Conservation (phyloP, 1,140 invertebrate species). For the Acromyrmex heyeri region DNA sequence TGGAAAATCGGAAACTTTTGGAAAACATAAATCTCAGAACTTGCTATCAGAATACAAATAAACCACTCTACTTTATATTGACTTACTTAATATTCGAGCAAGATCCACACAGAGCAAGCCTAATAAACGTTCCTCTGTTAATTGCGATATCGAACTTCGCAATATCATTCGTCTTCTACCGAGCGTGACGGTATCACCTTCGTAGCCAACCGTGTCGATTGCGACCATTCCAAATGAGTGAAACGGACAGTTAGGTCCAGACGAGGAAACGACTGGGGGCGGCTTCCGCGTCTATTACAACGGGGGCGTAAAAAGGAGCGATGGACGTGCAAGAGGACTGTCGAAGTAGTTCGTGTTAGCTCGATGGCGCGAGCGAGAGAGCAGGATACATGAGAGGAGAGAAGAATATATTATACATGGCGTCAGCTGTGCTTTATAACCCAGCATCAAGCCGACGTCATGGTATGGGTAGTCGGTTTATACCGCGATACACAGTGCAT, state of each 20-base stretch:
- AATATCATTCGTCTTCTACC: constrained; percentile 72
- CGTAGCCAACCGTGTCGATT: constrained; percentile 65
- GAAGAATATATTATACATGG: constrained; percentile 80
- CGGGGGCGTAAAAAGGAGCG: constrained; percentile 46
- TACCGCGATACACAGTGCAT: constrained; percentile 77
- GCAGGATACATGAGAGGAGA: constrained; percentile 43
- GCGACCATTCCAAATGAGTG: constrained; percentile 66
- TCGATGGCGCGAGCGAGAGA: constrained; percentile 57
- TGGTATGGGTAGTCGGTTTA: constrained; percentile 77
- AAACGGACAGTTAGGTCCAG: constrained; percentile 71
- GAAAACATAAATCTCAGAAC: neutral
- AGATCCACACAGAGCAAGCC: constrained; percentile 43
- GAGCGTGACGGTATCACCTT: constrained; percentile 73
- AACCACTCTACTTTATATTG: constrained; percentile 52
- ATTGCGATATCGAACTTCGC: constrained; percentile 74
- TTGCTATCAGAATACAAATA: neutral
- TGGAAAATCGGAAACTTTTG: neutral
- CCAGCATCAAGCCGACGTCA: constrained; percentile 74
- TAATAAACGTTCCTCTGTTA: constrained; percentile 59
- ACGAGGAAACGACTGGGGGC: constrained; percentile 18
- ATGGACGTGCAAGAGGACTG: constrained; percentile 52
- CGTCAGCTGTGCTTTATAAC: constrained; percentile 83
- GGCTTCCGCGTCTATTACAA: constrained; percentile 43
- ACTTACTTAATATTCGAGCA: constrained; percentile 67
- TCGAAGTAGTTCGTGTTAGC: constrained; percentile 38